Evolutionary conservation across 2,797 vertebrate species (phyloP), one percentile per base, ranked within the genome.

Genomic region (Ptychadena robeensis): DNA sequence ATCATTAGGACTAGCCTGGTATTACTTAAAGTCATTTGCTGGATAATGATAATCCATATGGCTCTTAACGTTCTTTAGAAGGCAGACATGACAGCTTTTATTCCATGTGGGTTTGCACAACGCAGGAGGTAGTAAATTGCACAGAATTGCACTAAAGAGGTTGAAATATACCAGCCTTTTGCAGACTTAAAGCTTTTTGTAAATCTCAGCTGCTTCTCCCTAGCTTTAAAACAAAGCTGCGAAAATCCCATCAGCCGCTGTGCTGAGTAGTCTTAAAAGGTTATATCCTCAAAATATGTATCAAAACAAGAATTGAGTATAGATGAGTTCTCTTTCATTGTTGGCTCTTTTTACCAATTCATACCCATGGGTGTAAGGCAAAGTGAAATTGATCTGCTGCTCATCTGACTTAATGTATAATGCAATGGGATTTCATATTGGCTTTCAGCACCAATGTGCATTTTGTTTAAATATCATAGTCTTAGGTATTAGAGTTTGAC

Each of bases 331-430:
- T 57, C 25, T 71, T 44, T 34, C 7, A 38, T 66, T 34, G 34
- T 40, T 65, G 10, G n/a, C 25, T 5, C 65, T 34, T 15, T 37
- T n/a, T 80, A 18, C 38, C 31, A 32, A 18, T 66, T n/a, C 53
- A 73, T 31, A 30, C 48, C 48, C 44, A 68, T 67, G 27, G 68
- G 32, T 82, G 0, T 25, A 34, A 35, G 31, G 14, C 2, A 53
- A 68, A 35, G 10, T 38, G 40, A 69, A 40, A 69, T 40, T 69
- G n/a, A 69, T 40, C 35, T 69, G n/a, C 67, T 12, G 28, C 66
- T 77, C 1, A 14, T 38, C 30, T 40, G 30, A 34, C 30, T 11
- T 38, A 67, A 53, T 67, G 66, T 30, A 68, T 57, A 31, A 68
- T 68, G 30, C 76, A 68, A 10, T 32, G 22, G 63, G 38, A 53